Base-by-base conservation (phyloP, 2,888 invertebrate species). In the Atethmia centrago region DNA sequence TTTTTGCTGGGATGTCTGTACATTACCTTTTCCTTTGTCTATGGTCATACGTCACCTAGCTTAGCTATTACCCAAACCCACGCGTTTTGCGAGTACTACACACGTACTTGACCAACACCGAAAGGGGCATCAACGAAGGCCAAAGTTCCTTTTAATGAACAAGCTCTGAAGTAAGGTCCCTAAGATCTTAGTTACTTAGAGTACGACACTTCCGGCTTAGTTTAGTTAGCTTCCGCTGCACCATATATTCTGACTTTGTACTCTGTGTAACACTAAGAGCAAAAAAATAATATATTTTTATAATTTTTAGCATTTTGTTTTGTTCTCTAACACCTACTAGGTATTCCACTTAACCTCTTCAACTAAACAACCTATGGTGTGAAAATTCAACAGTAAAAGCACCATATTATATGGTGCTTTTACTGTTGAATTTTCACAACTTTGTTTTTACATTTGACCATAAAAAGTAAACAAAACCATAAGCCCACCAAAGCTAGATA, bases 181-280 rank as follows among this genome's bases (percentile, higher is more conserved):
- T 58, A 28, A 49, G n/a, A 40, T n/a, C 58, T 49, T 58, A 28
- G 28, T 58, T 49, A 28, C n/a, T 74, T 58, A 58, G 28, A 70
- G 19, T 40, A 58, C 47, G 28, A 47, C 47, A 56, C 71, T 40
- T 58, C 40, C 47, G 10, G 14, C 40, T 58, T 49, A 40, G n/a
- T 28, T 14, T 21, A 25, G n/a, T 47, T 16, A 25, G 36, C 19
- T 56, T 28, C 56, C 40, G 14, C 19, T 56, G 19, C 56, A n/a
- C 25, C 5, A 16, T 55, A 71, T 21, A 21, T 71, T 8, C 16
- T 1, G 25, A n/a, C 36, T 68, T 47, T n/a, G 65, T 31, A n/a
- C 62, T 64, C 42, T n/a, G 19, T 36, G 28, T 28, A 42, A 66
- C 61, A 16, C 42, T 36, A 3, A 36, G 36, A 36, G 36, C 36